Base-by-base conservation (phyloP, 2,113 vertebrate genomes). In the Canis aureus region DNA sequence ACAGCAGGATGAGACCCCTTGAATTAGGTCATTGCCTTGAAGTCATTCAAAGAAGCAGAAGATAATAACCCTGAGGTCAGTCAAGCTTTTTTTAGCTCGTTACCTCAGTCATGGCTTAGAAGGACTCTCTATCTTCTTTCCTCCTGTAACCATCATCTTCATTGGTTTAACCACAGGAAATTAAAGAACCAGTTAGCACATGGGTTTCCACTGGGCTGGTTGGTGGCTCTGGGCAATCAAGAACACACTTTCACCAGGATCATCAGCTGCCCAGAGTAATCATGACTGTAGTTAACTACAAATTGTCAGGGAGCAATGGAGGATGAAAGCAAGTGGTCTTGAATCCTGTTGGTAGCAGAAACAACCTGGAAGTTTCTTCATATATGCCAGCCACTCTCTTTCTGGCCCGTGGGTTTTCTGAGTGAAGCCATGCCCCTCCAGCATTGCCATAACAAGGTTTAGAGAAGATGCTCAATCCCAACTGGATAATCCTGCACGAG, bases 1-100 rank as follows among this genome's bases (percentile, higher is more conserved):
- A 67, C 1, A 55, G n/a, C 5, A 87, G 57, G 5, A 80, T 83
- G n/a, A 85, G 60, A 74, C 35, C 22, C 51, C 73, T n/a, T 53
- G 27, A 93, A 51, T 71, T 74, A 92, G 2, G 43, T 76, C 49
- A 66, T 69, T 89, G 66, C 6, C 67, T 62, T 43, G 67, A 71
- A 67, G 62, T 83, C 32, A 85, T 57, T 81, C 73, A 64, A 51
- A 94, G 73, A 94, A 89, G 74, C 3, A 85, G 78, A 95, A 86
- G 17, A 69, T 12, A 80, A 84, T 82, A 95, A 95, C 29, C n/a
- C 29, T 71, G 53, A 13, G 71, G 3, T 62, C 12, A 4, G 25
- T 53, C 32, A 69, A 85, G 16, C 3, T 22, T 64, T 96, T 69
- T 96, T 74, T 79, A 55, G 12, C 60, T 96, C 73, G 35, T 49